Base-by-base conservation (phyloP, 1,140 invertebrate species). In the Limonius californicus region DNA sequence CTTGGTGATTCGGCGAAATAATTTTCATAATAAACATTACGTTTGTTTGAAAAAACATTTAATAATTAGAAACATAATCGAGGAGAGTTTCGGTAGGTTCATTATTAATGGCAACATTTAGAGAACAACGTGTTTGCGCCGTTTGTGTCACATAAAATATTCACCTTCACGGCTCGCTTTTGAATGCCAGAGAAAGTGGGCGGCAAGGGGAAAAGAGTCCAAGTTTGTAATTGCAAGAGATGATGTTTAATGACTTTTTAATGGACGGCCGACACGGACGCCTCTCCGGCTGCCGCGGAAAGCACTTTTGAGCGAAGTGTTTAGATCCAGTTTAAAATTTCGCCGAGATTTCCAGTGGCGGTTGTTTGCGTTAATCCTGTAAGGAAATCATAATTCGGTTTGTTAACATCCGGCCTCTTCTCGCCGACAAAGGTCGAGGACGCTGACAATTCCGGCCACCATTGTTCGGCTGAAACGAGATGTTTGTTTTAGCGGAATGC, bases 201-300 rank as follows among this genome's bases (percentile, higher is more conserved):
- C 20, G 45, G 54, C 21, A 55, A 55, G 54, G 21, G 54, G 54
- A 55, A 55, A 55, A 59, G 30, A 59, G 54, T 62, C 62, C 68
- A 72, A 70, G 70, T 69, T 68, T 69, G 77, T 80, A 81, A 81
- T 81, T 80, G 80, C 74, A 74, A 74, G 79, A 80, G 80, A 81
- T 81, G 79, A 81, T 81, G 78, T 82, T 82, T 81, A 82, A 82
- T 80, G 79, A 81, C 78, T 82, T 82, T 82, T 82, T 82, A 82
- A 82, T 82, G 78, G 79, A 76, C 74, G 72, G 66, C 72, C 61
- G 54, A 66, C 62, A 21, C 47, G 27, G 54, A 54, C 63, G 62
- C 54, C 57, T 66, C 59, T 59, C 50, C 54, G 27, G 39, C 50
- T 54, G 27, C 57, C 19, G 58, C 39, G 62, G 62, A 63, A 63